Base-by-base conservation (phyloP, 2,888 invertebrate species). In the Agriotes lineatus region DNA sequence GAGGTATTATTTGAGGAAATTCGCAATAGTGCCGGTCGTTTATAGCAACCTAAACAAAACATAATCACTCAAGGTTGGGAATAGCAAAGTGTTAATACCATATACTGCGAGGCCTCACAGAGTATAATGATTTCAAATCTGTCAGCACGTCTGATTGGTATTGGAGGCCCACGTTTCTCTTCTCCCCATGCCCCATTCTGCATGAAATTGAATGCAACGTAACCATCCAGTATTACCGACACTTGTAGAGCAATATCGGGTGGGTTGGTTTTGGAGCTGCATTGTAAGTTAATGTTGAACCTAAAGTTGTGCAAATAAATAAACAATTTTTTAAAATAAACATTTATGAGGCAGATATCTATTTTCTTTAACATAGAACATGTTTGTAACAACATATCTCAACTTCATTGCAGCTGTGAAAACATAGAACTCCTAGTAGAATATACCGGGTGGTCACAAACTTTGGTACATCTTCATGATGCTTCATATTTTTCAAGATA, bases 1-100 rank as follows among this genome's bases (percentile, higher is more conserved):
- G 86, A 0, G 93, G 90, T 50, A 94, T 81, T 52, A 94, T 88
- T 80, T 94, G 93, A 1, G 85, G 84, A 82, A 94, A 95, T 85
- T 93, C 93, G 61, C 91, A 86, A 83, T 91, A 93, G 79, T 95
- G 95, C 45, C 87, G 85, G 1, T 93, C 94, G 82, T 95, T 95
- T n/a, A 96, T 84, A 0, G 94, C 94, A 71, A 96, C 87, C 91
- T 93, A n/a, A 10, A 44, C 19, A 19, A 19, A 16, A 1, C 6
- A 2, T 2, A 42, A 42, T 42, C 9, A 4, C 9, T 10, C 1
- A 33, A 33, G 1, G n/a, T 9, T 33, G 33, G 2, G n/a, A 10
- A 33, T 7, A 33, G 1, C 33, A 1, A 7, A 10, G n/a, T 1
- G 9, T 10, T 7, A 33, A 33, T 33, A 33, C 79, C 72, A 79